Conservation (phyloP, 2,888 invertebrate species). For the Nemotelus nigrinus region DNA sequence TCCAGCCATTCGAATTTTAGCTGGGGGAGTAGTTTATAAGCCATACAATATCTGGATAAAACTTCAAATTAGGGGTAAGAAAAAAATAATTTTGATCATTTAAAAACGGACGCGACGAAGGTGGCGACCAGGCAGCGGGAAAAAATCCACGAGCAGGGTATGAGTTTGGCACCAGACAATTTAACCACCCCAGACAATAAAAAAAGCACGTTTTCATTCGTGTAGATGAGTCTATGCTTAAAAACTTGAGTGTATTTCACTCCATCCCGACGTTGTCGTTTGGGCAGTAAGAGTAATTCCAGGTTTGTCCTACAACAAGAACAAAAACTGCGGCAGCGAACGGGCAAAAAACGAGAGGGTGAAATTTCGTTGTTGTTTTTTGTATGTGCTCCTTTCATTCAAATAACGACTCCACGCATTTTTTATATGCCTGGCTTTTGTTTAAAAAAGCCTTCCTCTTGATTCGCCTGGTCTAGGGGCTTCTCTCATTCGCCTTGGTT, state of each 20-base stretch:
- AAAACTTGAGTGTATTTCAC: slow-evolving; percentile 33
- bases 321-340: not conserved
- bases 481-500: not conserved
- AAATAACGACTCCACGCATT: slow-evolving; percentile 38
- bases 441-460: slow-evolving; percentile 33
- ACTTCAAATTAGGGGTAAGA: slow-evolving; percentile 34
- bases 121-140: not conserved
- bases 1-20: not conserved
- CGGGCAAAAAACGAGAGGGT: slow-evolving; percentile 32
- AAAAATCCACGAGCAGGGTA: not conserved
- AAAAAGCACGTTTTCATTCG: slow-evolving; percentile 46
- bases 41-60: slow-evolving; percentile 10
- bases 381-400: slow-evolving; percentile 6
- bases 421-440: slow-evolving; percentile 37
- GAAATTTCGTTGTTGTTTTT: slow-evolving; percentile 5
- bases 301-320: slow-evolving; percentile 9
- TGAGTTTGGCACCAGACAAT: slow-evolving; percentile 37
- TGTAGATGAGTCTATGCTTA: slow-evolving; percentile 46
- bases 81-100: slow-evolving; percentile 31
- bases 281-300: not conserved
- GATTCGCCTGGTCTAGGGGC: not conserved
- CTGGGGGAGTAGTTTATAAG: slow-evolving; percentile 1
- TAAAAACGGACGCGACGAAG: slow-evolving; percentile 19
- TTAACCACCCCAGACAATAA: slow-evolving; percentile 49
- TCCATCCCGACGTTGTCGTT: slow-evolving; percentile 2